Evolutionary conservation across 37 sponge, comb jelly and placozoan genomes (phyloP).

Genomic region (Axinella damicornis): DNA sequence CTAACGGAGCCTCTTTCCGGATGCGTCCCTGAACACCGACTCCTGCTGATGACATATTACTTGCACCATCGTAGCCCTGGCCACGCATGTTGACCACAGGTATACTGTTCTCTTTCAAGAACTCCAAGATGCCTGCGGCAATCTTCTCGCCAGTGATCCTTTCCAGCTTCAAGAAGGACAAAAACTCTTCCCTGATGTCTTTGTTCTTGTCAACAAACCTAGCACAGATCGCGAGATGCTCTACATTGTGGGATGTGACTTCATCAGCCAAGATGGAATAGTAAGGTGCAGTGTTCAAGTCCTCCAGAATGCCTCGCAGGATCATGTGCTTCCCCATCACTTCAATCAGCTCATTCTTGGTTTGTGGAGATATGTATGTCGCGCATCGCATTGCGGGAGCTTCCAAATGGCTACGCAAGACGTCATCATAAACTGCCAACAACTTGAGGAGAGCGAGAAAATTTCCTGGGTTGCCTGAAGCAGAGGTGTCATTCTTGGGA

Average conservation of each 20-base stretch:
- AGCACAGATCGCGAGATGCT: conserved; percentile 53
- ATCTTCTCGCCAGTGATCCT: conserved; percentile 65
- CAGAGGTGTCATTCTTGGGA: not conserved
- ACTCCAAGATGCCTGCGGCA: conserved; percentile 40
- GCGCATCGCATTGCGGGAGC: no score
- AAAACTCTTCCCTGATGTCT: conserved; percentile 59
- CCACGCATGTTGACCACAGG: conserved; percentile 53
- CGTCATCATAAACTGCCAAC: no score
- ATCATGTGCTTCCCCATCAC: no score
- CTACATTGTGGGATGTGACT: conserved; percentile 54
- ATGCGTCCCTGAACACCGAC: conserved; percentile 58
- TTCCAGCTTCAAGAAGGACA: conserved; percentile 51
- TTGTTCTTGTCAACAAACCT: conserved; percentile 46
- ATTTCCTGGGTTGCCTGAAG: no score
- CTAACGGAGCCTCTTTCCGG: conserved; percentile 41
- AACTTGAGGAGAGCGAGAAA: no score
- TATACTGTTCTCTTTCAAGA: conserved; percentile 35
- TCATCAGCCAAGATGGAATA: conserved; percentile 54
- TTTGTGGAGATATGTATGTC: no score
- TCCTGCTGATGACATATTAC: conserved; percentile 52
- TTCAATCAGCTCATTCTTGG: no score
- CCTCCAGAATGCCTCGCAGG: no score
- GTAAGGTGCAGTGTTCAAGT: conserved; percentile 6
- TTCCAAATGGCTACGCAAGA: no score
- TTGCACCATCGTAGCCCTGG: conserved; percentile 66